These are phyloP conservation scores for Phyllopteryx taeniolatus DNA, from an alignment of 2,113 vertebrate species.

Conservation along the genomic window DNA sequence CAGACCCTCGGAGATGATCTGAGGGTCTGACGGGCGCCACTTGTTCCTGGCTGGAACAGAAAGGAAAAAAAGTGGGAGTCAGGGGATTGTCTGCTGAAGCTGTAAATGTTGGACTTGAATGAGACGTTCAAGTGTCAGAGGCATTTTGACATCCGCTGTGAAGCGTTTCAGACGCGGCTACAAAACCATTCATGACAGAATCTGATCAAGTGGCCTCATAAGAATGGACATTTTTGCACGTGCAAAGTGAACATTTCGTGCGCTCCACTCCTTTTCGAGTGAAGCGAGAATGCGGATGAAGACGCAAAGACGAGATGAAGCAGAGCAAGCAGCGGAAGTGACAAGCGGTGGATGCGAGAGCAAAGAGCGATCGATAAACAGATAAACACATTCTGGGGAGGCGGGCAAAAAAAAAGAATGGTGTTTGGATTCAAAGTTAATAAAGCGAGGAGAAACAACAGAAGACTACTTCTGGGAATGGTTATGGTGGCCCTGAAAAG, in stretches of 20 bases:
- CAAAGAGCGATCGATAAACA: slow-evolving; percentile 22
- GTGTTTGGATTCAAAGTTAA: neutral
- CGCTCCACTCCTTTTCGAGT: neutral
- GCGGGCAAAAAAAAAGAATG: neutral
- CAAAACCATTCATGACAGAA: neutral
- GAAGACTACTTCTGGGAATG: neutral
- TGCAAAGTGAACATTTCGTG: neutral
- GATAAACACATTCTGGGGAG: slow-evolving; percentile 13
- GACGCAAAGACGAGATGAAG: neutral
- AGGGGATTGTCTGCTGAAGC: neutral
- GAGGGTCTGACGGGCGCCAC: slow-evolving; percentile 95
- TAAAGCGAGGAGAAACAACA: neutral
- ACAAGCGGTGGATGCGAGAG: neutral
- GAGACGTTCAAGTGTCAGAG: neutral
- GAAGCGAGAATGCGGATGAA: slow-evolving; percentile 14
- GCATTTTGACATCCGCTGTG: neutral
- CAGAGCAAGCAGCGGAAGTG: slow-evolving; percentile 5
- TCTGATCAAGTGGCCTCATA: neutral
- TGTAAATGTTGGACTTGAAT: neutral
- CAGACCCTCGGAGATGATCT: slow-evolving; percentile 97
- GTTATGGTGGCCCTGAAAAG: neutral
- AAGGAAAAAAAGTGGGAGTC: slow-evolving; percentile 17
- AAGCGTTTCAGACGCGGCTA: neutral
- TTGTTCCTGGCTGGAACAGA: slow-evolving; percentile 89
- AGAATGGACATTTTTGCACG: neutral